Evolutionary conservation across 1,140 invertebrate genomes (phyloP), one percentile per base, ranked within the genome.

Genomic region (Maconellicoccus hirsutus): DNA sequence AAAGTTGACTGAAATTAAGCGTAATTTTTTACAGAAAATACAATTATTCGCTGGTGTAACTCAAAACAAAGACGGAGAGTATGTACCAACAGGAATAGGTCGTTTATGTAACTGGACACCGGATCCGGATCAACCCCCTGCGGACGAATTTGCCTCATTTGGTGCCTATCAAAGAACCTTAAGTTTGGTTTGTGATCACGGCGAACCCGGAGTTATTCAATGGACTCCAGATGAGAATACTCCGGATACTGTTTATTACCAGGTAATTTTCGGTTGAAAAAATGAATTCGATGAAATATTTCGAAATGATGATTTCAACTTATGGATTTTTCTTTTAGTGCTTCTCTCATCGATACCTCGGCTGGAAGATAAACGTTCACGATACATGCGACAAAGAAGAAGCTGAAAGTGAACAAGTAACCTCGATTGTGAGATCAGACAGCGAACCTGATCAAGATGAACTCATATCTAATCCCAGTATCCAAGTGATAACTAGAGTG

Each of bases 331-430:
- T 74, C 74, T 73, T 33, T 74, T 73, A 95, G 89, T 96, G 93
- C 78, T 96, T 89, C 81, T 91, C 91, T 10, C 92, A 96, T 80
- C 89, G 93, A 39, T 88, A 94, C 77, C 84, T 97, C 71, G 95
- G 95, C 38, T 96, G 93, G 92, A 95, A 93, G 80, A 97, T 98
- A 73, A 89, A 93, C 75, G 91, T 98, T 0, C 83, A 90, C 23
- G 92, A 98, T 77, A 79, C 81, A 14, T 96, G 93, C 76, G 88
- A 91, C 63, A 77, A 78, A 66, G 72, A 74, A 71, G 77, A 77
- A 19, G 78, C 81, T 1, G 84, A 82, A 12, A 88, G 85, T 52
- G 84, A 88, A 74, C 70, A 70, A 3, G 70, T 73, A 0, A 59
- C 73, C 59, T 82, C 84, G 71, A 82, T 84, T 59, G 75, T 0